Conservation (phyloP, 2,113 vertebrate genomes). For the Nycticorax nycticorax region DNA sequence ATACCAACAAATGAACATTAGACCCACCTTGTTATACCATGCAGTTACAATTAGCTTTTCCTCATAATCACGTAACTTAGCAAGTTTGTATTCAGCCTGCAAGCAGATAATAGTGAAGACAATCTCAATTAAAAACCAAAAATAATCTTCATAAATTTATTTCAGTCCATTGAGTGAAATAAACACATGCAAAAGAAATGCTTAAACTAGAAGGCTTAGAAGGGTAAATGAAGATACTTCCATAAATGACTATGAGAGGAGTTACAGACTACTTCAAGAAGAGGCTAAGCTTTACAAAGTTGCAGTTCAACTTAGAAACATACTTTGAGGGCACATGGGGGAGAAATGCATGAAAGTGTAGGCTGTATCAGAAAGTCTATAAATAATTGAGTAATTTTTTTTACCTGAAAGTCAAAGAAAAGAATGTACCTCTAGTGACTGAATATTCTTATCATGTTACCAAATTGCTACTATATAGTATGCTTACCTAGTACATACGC, state of each 20-base stretch:
- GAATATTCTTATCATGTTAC: neutral
- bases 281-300: neutral
- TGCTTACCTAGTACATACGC: neutral
- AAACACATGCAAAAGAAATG: neutral
- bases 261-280: neutral
- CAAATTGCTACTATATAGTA: neutral
- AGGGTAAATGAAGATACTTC: neutral
- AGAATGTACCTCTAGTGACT: neutral
- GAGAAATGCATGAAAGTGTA: neutral
- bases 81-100: slow-evolving; percentile 90
- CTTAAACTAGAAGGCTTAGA: neutral
- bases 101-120: neutral
- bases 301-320: neutral
- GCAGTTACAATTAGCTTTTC: slow-evolving; percentile 96
- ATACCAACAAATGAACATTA: neutral
- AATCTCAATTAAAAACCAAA: neutral
- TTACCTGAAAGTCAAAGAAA: neutral
- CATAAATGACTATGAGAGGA: neutral
- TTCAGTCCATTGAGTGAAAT: neutral
- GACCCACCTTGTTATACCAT: slow-evolving; percentile 95
- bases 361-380: neutral
- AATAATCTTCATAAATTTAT: neutral
- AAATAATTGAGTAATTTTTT: neutral
- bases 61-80: slow-evolving; percentile 90
- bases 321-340: neutral